Evolutionary conservation across 2,113 vertebrate species (phyloP).

Genomic region (Emydocephalus ijimae): DNA sequence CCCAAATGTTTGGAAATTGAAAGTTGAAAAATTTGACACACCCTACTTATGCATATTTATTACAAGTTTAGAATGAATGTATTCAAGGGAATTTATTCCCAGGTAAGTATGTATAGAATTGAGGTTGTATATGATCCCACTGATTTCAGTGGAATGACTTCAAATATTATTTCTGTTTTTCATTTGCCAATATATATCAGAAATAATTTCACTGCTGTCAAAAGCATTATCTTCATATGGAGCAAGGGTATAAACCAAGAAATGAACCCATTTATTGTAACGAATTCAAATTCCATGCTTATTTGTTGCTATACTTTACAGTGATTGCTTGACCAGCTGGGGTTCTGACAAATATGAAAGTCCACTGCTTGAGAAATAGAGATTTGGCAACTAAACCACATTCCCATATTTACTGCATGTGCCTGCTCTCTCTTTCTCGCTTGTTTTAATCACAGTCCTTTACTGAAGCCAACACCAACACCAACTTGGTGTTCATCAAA

Average conservation of each 20-base stretch:
- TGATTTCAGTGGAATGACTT: not conserved
- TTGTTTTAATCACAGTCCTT: not conserved
- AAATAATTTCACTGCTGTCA: conserved; percentile 1
- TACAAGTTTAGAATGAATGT: not conserved
- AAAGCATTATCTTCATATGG: not conserved
- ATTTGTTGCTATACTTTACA: not conserved
- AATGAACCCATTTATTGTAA: not conserved
- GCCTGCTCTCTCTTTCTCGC: not conserved
- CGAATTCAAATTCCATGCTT: not conserved
- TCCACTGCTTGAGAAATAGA: not conserved
- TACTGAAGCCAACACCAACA: too few species aligned
- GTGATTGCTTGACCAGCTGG: not conserved
- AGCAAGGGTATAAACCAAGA: not conserved
- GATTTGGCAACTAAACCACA: not conserved
- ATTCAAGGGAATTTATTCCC: not conserved
- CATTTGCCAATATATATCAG: not conserved
- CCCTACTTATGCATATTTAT: not conserved
- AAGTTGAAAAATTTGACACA: too few species aligned
- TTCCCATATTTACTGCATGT: not conserved
- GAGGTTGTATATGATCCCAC: not conserved
- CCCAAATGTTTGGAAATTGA: too few species aligned
- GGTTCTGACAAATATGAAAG: not conserved
- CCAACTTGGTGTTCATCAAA: not conserved
- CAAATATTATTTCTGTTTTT: not conserved
- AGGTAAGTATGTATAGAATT: not conserved